Evolutionary conservation across 1,140 invertebrate genomes (phyloP), one percentile per base, ranked within the genome.

Genomic region (Heliothis virescens): DNA sequence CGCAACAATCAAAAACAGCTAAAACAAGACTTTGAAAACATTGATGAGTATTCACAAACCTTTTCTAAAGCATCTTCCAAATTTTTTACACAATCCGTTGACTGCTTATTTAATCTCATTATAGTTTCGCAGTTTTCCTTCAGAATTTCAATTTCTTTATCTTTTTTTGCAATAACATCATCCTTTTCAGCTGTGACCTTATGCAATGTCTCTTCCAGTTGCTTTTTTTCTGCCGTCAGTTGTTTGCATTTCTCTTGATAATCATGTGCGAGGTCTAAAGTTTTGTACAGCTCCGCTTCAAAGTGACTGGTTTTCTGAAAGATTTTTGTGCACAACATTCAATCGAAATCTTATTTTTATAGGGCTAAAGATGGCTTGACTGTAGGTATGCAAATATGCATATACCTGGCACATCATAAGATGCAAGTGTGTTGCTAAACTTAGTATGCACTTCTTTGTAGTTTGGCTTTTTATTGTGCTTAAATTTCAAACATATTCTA

Each of bases 261-360:
- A 13, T 96, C 96, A 48, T 96, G 96, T 5, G 96, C 96, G 26
- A 97, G 85, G 85, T 96, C 96, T 67, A 97, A 89, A 55, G 96
- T 95, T 94, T 97, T 96, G 34, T 96, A 96, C 3, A 97, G 89
- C 95, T 97, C 96, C 12, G 94, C 92, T 92, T 97, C 96, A 86
- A 95, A 96, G 57, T 96, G 95, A 80, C 95, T 95, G 3, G 96
- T 95, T 96, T 96, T 96, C 93, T 96, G 81, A 3, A 93, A 94
- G 71, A 55, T 41, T 41, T 41, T 41, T 9, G 9, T 26, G 21
- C 21, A 26, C 21, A 26, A 26, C 2, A 26, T 26, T 26, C 2
- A 26, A 26, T 26, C 21, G 21, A 26, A 26, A 26, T 26, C 21
- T 26, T n/a, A n/a, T n/a, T 26, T 26, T 26, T 26, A 26, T 26